These are phyloP conservation scores for Lordiphosa fenestrarum DNA, from an alignment of 2,888 invertebrate genomes.

Conservation along the genomic window DNA sequence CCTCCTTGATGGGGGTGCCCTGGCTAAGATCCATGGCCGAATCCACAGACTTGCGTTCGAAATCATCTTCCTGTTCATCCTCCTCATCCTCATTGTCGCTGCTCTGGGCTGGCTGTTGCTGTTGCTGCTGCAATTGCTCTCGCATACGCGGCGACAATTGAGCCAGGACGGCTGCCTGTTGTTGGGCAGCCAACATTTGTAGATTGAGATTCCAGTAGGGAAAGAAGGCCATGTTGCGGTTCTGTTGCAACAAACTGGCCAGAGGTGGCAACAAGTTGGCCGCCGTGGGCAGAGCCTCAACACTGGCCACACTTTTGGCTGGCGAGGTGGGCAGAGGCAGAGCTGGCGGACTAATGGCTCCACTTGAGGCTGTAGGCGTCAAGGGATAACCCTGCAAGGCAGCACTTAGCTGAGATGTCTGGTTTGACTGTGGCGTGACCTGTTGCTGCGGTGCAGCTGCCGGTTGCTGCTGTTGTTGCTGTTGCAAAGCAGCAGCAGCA, in stretches of 20 bases:
- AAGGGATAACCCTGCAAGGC: conserved; percentile 74
- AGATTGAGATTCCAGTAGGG: conserved; percentile 80
- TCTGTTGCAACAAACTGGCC: conserved; percentile 76
- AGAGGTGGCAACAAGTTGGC: conserved; percentile 72
- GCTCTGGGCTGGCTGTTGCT: conserved; percentile 30
- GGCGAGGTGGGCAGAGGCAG: conserved; percentile 67
- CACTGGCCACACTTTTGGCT: conserved; percentile 60
- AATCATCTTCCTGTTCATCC: conserved; percentile 61
- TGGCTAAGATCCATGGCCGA: conserved; percentile 79
- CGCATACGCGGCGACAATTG: conserved; percentile 78
- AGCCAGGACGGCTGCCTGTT: conserved; percentile 78
- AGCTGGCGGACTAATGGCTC: conserved; percentile 27
- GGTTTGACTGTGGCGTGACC: conserved; percentile 11
- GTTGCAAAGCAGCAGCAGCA: conserved; percentile 27
- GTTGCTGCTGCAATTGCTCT: conserved; percentile 63
- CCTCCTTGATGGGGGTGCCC: conserved; percentile 76
- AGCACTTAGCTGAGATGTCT: conserved; percentile 72
- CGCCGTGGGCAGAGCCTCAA: conserved; percentile 50
- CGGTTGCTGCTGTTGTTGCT: conserved; percentile 24
- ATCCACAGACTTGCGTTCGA: conserved; percentile 70
- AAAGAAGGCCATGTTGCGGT: conserved; percentile 78
- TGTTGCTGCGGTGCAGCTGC: conserved; percentile 21
- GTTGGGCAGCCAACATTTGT: conserved; percentile 80
- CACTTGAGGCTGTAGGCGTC: conserved; percentile 24
- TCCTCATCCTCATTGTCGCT: conserved; percentile 48